Evolutionary conservation across 2,888 invertebrate genomes (phyloP).

Genomic region (Plebejus melissa): DNA sequence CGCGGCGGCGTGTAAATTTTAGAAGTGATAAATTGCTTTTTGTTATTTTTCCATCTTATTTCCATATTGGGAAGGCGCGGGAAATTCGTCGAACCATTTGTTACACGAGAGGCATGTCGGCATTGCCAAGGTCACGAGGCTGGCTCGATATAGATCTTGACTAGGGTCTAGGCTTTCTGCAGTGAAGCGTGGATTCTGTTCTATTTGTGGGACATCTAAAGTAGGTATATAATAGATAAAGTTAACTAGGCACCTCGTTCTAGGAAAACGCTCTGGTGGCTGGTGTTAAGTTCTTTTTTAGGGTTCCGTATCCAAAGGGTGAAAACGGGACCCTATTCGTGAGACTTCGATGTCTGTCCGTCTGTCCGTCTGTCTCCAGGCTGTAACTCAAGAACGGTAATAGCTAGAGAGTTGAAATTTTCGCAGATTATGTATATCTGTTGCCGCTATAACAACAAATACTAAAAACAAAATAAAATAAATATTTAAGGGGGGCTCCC

Average conservation of each 20-base stretch:
- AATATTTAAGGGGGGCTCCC: too few species aligned
- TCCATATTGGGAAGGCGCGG: background rate
- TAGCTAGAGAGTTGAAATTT: too few species aligned
- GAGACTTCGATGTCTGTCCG: too few species aligned
- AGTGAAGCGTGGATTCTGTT: background rate
- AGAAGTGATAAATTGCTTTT: conserved; percentile 12
- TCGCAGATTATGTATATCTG: too few species aligned
- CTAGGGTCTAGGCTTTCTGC: background rate
- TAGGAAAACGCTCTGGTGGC: background rate
- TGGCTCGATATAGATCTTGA: conserved; percentile 6
- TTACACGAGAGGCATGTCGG: background rate
- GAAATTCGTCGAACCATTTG: conserved; percentile 1
- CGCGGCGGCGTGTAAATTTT: background rate
- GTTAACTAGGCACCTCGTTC: background rate
- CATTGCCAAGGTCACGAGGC: conserved; percentile 12
- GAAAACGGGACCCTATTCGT: too few species aligned
- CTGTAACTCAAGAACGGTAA: too few species aligned
- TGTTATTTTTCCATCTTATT: background rate
- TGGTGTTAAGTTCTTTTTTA: background rate
- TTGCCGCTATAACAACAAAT: too few species aligned
- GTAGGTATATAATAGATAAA: too few species aligned
- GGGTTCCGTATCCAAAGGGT: too few species aligned
- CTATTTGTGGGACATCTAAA: background rate
- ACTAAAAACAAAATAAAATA: too few species aligned
- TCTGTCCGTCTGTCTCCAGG: too few species aligned